Percentiles rank a stretch among this genome's conserved stretches.
phyloP scores from a whole-genome alignment of 2,888 invertebrate genomes.

The Oscheius onirici region DNA sequence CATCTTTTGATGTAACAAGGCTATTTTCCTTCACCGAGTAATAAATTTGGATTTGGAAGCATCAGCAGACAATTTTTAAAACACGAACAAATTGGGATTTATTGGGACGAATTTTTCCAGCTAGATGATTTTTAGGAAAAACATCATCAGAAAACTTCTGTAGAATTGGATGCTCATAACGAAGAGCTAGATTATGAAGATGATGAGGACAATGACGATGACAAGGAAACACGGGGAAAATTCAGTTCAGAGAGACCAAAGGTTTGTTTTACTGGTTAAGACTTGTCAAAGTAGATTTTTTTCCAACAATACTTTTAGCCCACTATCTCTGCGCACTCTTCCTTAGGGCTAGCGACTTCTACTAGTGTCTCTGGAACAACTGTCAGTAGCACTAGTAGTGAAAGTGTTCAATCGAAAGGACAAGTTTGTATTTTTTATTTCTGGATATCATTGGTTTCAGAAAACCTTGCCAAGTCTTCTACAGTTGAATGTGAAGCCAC shows the following conservation, averaged over 20 bases:
- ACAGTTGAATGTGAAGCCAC: conserved; percentile 18
- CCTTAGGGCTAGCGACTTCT: neutral
- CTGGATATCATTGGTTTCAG: neutral
- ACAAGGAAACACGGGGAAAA: conserved; percentile 42
- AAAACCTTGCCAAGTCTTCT: conserved; percentile 6
- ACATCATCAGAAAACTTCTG: neutral
- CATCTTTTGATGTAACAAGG: neutral
- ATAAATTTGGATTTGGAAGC: neutral
- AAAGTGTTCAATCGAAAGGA: conserved; percentile 2
- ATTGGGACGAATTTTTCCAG: neutral
- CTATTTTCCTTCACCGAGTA: neutral
- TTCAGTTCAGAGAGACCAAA: conserved; percentile 44
- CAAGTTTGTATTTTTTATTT: neutral
- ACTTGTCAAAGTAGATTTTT: too few species aligned
- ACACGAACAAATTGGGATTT: too few species aligned
- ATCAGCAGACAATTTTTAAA: neutral
- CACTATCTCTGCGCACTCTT: neutral
- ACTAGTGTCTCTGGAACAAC: conserved; percentile 2
- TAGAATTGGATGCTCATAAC: conserved; percentile 27
- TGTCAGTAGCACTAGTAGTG: neutral
- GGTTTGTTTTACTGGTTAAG: conserved; percentile 3
- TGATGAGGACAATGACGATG: conserved; percentile 47
- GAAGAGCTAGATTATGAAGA: conserved; percentile 58
- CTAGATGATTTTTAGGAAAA: conserved; percentile 6
- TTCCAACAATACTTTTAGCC: neutral